A percentile compares a stretch with the other conserved stretches of the same genome.
Evolutionary conservation across 2,888 invertebrate species (phyloP).

Genomic region (Timema podura): DNA sequence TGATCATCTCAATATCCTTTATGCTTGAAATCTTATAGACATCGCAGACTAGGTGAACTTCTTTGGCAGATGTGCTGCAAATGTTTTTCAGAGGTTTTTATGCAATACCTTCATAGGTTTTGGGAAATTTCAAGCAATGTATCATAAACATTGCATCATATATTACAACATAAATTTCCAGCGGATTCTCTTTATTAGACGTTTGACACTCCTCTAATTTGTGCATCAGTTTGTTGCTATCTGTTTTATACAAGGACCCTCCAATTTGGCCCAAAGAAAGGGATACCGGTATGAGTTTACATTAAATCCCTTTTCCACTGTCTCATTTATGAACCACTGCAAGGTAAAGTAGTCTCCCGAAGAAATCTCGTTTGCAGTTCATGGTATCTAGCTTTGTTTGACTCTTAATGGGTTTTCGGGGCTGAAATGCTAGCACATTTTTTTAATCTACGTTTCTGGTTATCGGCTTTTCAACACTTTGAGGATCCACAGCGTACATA

Average conservation of each 20-base stretch:
- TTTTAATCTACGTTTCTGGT: neutral
- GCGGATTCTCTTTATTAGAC: neutral
- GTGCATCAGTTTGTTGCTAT: neutral
- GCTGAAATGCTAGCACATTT: neutral
- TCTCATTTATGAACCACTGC: constrained; percentile 10
- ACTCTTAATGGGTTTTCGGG: neutral
- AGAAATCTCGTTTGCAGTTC: neutral
- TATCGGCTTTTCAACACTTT: neutral
- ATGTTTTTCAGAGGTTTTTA: neutral
- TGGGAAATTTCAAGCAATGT: constrained; percentile 12
- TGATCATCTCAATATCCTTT: neutral
- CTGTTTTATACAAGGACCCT: neutral
- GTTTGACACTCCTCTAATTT: neutral
- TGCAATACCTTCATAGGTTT: neutral
- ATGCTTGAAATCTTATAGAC: neutral
- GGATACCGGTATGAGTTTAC: neutral
- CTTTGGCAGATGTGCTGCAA: neutral
- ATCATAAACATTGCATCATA: constrained; percentile 12
- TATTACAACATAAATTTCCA: constrained; percentile 1
- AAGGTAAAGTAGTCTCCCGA: constrained; percentile 4
- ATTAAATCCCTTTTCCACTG: neutral
- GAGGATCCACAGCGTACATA: constrained; percentile 7
- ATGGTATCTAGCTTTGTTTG: neutral
- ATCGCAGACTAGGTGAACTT: neutral
- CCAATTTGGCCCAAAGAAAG: neutral